phyloP scores from a whole-genome alignment of 1,140 invertebrate genomes.

The Latrodectus geometricus region DNA sequence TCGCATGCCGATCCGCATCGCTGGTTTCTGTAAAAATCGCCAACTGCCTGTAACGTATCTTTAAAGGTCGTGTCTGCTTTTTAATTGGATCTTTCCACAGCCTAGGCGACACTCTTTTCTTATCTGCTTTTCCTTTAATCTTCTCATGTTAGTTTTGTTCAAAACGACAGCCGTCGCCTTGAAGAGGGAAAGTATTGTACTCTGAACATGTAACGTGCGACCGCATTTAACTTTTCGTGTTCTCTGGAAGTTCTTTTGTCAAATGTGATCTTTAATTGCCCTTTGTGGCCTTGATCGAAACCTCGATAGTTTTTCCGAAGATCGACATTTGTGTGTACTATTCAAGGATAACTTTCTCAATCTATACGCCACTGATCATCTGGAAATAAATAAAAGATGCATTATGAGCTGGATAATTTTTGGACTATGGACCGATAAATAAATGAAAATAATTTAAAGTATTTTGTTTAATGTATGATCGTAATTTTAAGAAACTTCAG shows the following conservation, averaged over 20 bases:
- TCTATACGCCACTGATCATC: too few relatives aligned
- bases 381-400: too few relatives aligned
- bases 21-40: slow-evolving; percentile 17
- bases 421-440: too few relatives aligned
- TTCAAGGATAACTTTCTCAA: too few relatives aligned
- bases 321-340: too few relatives aligned
- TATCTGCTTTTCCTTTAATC: background rate
- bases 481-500: too few relatives aligned
- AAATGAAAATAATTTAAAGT: too few relatives aligned
- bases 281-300: background rate
- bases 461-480: too few relatives aligned
- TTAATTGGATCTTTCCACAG: slow-evolving; percentile 42
- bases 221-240: background rate
- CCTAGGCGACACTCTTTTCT: slow-evolving; percentile 11
- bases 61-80: slow-evolving; percentile 50
- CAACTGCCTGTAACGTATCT: slow-evolving; percentile 22
- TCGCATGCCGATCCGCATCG: slow-evolving; percentile 51
- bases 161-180: slow-evolving; percentile 12
- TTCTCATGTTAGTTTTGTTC: background rate
- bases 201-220: slow-evolving; percentile 23
- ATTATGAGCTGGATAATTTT: too few relatives aligned
- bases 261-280: background rate
- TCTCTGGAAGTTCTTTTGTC: background rate
- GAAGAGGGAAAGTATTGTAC: slow-evolving; percentile 16
- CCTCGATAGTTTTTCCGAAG: background rate